Base-by-base conservation (phyloP, 2,113 vertebrate genomes). In the Dipodomys stephensi region DNA sequence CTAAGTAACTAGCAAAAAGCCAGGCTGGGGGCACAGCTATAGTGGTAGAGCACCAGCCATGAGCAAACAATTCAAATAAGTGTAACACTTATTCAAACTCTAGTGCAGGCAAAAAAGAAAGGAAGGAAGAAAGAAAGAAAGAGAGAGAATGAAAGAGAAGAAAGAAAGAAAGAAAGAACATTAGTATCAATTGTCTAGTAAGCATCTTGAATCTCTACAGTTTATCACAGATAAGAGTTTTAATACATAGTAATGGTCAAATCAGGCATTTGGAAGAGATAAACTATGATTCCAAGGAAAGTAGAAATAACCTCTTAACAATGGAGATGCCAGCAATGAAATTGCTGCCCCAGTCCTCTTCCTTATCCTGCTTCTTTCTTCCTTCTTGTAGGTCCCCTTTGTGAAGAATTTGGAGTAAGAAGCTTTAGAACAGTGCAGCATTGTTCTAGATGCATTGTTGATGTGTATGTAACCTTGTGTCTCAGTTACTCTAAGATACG, bases 391-490 rank as follows among this genome's bases (percentile, higher is more conserved):
- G 78, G 25, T 73, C 57, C 25, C 57, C 83, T 87, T 35, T 64
- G 71, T 78, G 78, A 76, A 90, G 74, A 92, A 85, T 60, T 49
- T 39, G 53, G 68, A 67, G 18, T 64, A 13, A 39, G 16, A 65
- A 49, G 25, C 82, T 93, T 95, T 83, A 71, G 62, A 86, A 81
- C 44, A 73, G 72, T 10, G 32, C 35, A 49, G 9, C 13, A 9
- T 87, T 83, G 86, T 90, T 87, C 62, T 32, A 82, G 77, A 83
- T 15, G 23, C 73, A 71, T 32, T 83, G 78, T 77, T 60, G 44
- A 2, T 78, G 11, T 12, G 8, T 93, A 85, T 80, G 15, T 39
- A 86, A 86, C 46, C 44, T 27, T 44, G 10, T 9, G 25, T 71
- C 57, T 64, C 69, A 8, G 28, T 95, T 83, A 46, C 78, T 79